Percentiles rank a stretch among this genome's conserved stretches.
phyloP scores from a whole-genome alignment of 2,888 invertebrate genomes.

The Hesperia comma region DNA sequence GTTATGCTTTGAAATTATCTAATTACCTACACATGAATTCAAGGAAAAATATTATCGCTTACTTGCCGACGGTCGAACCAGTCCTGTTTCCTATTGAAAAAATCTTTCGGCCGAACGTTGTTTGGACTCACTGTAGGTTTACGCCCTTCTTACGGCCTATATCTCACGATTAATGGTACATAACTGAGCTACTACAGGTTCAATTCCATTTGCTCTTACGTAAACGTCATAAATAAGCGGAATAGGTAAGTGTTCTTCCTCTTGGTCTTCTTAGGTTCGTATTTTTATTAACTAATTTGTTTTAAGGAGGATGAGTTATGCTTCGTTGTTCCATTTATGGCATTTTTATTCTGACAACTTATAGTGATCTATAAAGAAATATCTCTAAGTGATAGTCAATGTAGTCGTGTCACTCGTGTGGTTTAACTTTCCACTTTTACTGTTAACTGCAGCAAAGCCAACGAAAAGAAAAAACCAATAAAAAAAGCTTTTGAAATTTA shows the following conservation, averaged over 20 bases:
- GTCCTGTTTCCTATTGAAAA: constrained; percentile 19
- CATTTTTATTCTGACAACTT: too few relatives aligned
- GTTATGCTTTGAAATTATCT: too few relatives aligned
- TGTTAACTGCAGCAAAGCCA: too few relatives aligned
- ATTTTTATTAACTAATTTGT: constrained; percentile 6
- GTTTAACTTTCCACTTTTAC: too few relatives aligned
- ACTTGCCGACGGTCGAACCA: background rate
- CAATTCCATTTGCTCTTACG: constrained; percentile 21
- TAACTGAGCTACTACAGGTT: constrained; percentile 29
- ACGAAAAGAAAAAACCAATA: too few relatives aligned
- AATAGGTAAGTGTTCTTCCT: constrained; percentile 3
- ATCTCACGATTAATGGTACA: constrained; percentile 43
- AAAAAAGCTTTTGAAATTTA: too few relatives aligned
- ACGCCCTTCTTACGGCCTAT: constrained; percentile 40
- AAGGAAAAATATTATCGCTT: background rate
- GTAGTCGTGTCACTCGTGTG: too few relatives aligned
- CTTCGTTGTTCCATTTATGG: too few relatives aligned
- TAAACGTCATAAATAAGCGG: constrained; percentile 23
- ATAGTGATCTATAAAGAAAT: too few relatives aligned
- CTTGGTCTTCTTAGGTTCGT: background rate
- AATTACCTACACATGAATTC: too few relatives aligned
- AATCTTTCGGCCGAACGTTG: constrained; percentile 38
- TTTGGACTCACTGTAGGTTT: constrained; percentile 40
- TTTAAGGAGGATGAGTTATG: background rate
- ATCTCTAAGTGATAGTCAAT: too few relatives aligned